Percentiles rank a stretch among this genome's conserved stretches.
Conservation (phyloP, 1,140 invertebrate species). For the Maniola jurtina region DNA sequence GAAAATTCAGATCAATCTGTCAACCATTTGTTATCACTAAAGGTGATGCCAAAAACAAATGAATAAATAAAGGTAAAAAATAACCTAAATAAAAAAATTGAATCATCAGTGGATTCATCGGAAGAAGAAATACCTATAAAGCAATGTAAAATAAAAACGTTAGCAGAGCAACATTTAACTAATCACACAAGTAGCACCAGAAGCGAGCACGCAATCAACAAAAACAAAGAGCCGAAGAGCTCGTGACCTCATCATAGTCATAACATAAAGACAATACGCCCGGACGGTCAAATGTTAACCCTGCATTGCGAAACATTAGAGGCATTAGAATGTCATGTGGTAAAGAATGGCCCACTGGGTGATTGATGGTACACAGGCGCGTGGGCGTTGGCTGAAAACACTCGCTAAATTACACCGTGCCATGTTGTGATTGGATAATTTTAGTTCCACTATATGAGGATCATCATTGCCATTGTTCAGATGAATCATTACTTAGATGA, state of each 20-base stretch:
- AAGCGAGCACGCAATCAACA: slow-evolving; percentile 32
- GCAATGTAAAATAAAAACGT: background rate
- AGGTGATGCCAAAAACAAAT: too few species aligned
- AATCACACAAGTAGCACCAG: slow-evolving; percentile 23
- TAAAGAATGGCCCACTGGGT: slow-evolving; percentile 61
- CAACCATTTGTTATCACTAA: too few species aligned
- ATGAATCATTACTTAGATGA: slow-evolving; percentile 36
- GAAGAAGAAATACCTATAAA: background rate
- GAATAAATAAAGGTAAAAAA: too few species aligned
- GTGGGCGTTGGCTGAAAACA: slow-evolving; percentile 64
- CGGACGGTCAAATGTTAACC: slow-evolving; percentile 59
- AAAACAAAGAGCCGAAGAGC: slow-evolving; percentile 38
- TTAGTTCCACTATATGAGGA: slow-evolving; percentile 36
- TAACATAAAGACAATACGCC: slow-evolving; percentile 49
- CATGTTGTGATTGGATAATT: slow-evolving; percentile 59
- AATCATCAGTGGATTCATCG: background rate
- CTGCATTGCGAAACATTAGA: slow-evolving; percentile 53
- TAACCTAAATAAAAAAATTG: too few species aligned
- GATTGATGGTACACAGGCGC: slow-evolving; percentile 60
- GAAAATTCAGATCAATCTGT: too few species aligned
- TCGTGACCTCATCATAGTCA: slow-evolving; percentile 41
- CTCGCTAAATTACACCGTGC: slow-evolving; percentile 61
- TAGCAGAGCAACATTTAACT: slow-evolving; percentile 14
- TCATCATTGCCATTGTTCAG: slow-evolving; percentile 42
- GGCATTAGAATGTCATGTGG: slow-evolving; percentile 68